Evolutionary conservation across 2,888 invertebrate species (phyloP), one percentile per base, ranked within the genome.

Genomic region (Drosophila stalkeri): DNA sequence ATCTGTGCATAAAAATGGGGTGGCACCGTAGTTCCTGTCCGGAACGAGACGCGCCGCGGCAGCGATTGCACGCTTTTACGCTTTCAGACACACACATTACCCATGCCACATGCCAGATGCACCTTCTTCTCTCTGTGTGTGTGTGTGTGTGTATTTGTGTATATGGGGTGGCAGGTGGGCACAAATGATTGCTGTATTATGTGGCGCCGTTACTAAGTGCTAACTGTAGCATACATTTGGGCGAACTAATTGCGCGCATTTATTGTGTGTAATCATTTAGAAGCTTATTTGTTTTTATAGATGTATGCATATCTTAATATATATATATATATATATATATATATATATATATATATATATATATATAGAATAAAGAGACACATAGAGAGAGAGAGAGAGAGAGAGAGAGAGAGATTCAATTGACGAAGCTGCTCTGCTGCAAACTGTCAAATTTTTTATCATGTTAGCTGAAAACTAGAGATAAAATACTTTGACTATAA

Each of bases 51-150:
- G 72, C 70, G 73, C 73, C 77, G 80, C 72, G 64, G 72, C 64
- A 81, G 81, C 89, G 89, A 87, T 90, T 91, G 91, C 91, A 91
- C 90, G 91, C 91, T 91, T 91, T 92, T 91, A 92, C 92, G 91
- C 91, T 92, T 92, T 92, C 90, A 91, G 90, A 89, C 86, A 70
- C 64, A 77, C 88, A 91, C 77, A 69, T 49, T 18, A 37, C 64
- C 41, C 62, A 60, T 49, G 62, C 54, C 66, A 60, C 72, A 57
- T 7, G 46, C 57, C 56, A 70, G 54, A 71, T 62, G 76, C 86
- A 86, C 86, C 84, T 86, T 78, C 66, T 47, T 33, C 18, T 35
- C 41, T 27, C 54, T 44, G 49, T 33, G 20, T 39, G 5, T 55
- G 11, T 41, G 23, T 56, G 23, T 18, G 49, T 66, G 52, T 27